Evolutionary conservation across 2,888 invertebrate species (phyloP), one percentile per base, ranked within the genome.

Genomic region (Brachyptera risi): DNA sequence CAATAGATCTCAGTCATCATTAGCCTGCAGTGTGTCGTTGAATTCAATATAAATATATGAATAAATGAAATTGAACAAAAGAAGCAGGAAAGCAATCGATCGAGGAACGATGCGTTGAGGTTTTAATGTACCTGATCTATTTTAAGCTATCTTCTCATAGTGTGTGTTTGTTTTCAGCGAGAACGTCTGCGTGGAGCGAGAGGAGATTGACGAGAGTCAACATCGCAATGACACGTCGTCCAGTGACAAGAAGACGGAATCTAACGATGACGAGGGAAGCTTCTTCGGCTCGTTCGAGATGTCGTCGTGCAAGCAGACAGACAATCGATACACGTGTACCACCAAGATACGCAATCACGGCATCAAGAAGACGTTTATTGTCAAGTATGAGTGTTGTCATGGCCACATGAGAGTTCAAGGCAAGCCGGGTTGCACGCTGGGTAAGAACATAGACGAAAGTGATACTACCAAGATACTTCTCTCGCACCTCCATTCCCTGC

Each of bases 341-440:
- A 79, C 79, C 26, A 79, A 77, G 77, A 73, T 79, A 40, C 79
- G 79, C 68, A 79, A 80, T 68, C 79, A 80, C 68, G 82, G 83
- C 19, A 79, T 81, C 37, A 80, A 80, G 66, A 84, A 83, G 72
- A 85, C 83, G 1, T 74, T 83, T 65, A 80, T 79, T 13, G 79
- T 84, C 54, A 80, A 80, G 19, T 82, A 85, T 67, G 83, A 85
- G 71, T 88, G 88, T 71, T 88, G 88, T 71, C 80, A 82, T 69
- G 87, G 87, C 38, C 86, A 76, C 72, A 76, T 80, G 59, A 72
- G 74, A 65, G 71, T 70, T 40, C 61, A 73, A 40, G 73, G 73
- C n/a, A 73, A 74, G 59, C 71, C 73, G 57, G 78, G 78, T 35
- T 83, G 83, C 66, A 75, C 71, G 42, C 68, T 71, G 67, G 71